Evolutionary conservation across 1,140 invertebrate genomes (phyloP), one percentile per base, ranked within the genome.

Genomic region (Bacillus rossius): DNA sequence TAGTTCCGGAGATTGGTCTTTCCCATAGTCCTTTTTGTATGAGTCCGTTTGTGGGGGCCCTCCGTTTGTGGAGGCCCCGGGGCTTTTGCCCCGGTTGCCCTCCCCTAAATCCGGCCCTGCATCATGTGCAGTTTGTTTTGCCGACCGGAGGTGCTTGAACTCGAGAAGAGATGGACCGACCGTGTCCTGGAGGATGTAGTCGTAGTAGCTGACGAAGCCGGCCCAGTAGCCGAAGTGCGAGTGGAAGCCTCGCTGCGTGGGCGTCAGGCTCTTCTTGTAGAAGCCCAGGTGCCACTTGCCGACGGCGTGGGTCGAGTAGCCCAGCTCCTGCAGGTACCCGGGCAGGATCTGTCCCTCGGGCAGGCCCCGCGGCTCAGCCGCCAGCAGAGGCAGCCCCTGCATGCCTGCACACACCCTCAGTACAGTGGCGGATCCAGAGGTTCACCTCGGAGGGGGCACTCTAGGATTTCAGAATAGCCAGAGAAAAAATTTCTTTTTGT

Each of bases 331-430:
- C 20, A 81, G 62, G 47, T 74, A 71, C 58, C 80, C 63, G 2
- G 79, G 77, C 25, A 81, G 62, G 5, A 84, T 71, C 45, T 73
- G 77, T n/a, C 77, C 69, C 5, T 80, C 57, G 0, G 84, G 83
- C 29, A 89, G 67, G 23, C 78, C 81, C 38, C 78, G 74, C 3
- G 78, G 71, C 58, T 82, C 75, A 0, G 76, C 74, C 19, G 76
- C 75, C 41, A 61, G 64, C 34, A 87, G 70, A 0, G 85, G 84
- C 47, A 69, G 71, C 29, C 84, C 82, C 66, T 87, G 84, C 69
- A 84, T 76, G 37, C 85, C 86, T 83, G 19, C 29, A 64, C 62
- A 69, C 77, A 81, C 85, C 85, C 61, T n/a, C n/a, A n/a, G n/a
- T n/a, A n/a, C n/a, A n/a, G n/a, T n/a, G n/a, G n/a, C n/a, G n/a